Percentiles rank a stretch among this genome's conserved stretches.
Conservation (phyloP, 2,888 invertebrate genomes). For the Zaprionus lineosus region DNA sequence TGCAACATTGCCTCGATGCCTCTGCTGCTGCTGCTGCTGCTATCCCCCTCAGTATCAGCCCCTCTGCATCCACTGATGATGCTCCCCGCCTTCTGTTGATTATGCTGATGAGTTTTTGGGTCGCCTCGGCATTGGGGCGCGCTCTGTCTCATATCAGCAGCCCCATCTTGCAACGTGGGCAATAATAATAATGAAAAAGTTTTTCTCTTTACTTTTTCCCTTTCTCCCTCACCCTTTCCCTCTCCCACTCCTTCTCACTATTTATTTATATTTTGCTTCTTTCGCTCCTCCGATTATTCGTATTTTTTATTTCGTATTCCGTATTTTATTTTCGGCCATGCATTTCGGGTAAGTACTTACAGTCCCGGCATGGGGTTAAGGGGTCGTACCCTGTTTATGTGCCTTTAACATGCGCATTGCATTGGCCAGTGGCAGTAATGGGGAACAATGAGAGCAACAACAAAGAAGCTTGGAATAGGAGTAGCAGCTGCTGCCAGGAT, state of each 20-base stretch:
- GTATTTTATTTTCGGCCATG: slow-evolving; percentile 37
- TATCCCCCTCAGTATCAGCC: neutral
- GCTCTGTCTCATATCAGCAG: slow-evolving; percentile 53
- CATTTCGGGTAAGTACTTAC: slow-evolving; percentile 47
- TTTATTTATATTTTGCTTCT: slow-evolving; percentile 3
- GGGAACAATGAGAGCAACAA: slow-evolving; percentile 24
- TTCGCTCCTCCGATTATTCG: no score
- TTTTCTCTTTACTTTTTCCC: slow-evolving; percentile 5
- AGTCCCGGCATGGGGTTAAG: slow-evolving; percentile 38
- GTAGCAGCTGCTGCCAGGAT: slow-evolving; percentile 36
- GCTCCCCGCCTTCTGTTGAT: slow-evolving; percentile 49
- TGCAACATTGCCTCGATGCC: slow-evolving; percentile 55
- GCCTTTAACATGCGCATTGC: slow-evolving; percentile 51
- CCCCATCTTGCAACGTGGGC: slow-evolving; percentile 66
- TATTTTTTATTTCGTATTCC: no score
- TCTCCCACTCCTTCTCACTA: neutral
- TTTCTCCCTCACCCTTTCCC: slow-evolving; percentile 3
- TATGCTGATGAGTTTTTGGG: slow-evolving; percentile 72
- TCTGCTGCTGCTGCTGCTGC: neutral
- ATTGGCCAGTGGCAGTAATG: slow-evolving; percentile 33
- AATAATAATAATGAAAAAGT: slow-evolving; percentile 75
- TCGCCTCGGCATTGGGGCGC: slow-evolving; percentile 32
- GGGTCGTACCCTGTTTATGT: slow-evolving; percentile 63
- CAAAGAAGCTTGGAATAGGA: no score
- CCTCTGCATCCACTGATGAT: neutral